phyloP scores from a whole-genome alignment of 2,113 vertebrate species.

The Agelaius phoeniceus region DNA sequence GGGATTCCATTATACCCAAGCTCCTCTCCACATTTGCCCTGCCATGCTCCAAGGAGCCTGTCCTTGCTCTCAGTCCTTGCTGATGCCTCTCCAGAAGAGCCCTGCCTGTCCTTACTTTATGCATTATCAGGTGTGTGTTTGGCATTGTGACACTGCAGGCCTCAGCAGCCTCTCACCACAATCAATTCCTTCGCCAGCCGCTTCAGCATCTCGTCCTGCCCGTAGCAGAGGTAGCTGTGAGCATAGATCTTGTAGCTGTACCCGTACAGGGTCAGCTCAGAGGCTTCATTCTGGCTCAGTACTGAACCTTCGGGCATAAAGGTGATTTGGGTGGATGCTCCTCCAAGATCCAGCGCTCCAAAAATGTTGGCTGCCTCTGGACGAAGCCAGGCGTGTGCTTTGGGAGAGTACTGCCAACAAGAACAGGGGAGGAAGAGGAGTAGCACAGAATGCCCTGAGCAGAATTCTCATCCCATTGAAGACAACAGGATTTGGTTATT shows the following conservation, averaged over 20 bases:
- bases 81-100: background rate
- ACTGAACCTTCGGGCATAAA: constrained; percentile 53
- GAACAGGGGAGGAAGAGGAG: background rate
- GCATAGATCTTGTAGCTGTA: constrained; percentile 76
- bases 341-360: constrained; percentile 79
- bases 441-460: background rate
- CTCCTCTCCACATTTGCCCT: background rate
- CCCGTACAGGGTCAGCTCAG: constrained; percentile 68
- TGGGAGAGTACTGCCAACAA: constrained; percentile 69
- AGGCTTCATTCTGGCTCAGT: background rate
- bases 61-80: background rate
- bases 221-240: constrained; percentile 81
- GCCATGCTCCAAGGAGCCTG: background rate
- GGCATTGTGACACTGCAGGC: background rate
- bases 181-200: constrained; percentile 60
- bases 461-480: background rate
- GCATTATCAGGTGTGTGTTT: background rate
- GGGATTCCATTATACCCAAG: background rate
- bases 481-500: background rate
- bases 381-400: constrained; percentile 59
- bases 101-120: background rate
- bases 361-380: constrained; percentile 55
- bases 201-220: constrained; percentile 73
- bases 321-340: constrained; percentile 81
- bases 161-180: constrained; percentile 38